phyloP scores from a whole-genome alignment of 2,888 invertebrate genomes.

The Tanytarsus gracilentus region DNA sequence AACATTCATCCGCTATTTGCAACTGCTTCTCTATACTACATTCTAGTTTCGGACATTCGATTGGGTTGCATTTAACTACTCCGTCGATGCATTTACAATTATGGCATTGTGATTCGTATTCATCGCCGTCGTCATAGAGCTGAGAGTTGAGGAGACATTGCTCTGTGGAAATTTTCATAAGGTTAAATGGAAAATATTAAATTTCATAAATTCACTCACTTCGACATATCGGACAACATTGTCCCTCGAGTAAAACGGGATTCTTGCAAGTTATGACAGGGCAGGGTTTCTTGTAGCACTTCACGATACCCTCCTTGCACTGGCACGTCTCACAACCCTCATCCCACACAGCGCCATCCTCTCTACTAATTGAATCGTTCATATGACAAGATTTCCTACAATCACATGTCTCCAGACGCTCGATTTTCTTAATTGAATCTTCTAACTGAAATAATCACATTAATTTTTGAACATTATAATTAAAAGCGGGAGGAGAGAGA shows the following conservation, averaged over 20 bases:
- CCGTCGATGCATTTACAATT: conserved; percentile 78
- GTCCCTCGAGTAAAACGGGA: conserved; percentile 66
- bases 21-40: conserved; percentile 71
- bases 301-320: conserved; percentile 81
- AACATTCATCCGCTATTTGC: conserved; percentile 76
- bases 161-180: conserved; percentile 43
- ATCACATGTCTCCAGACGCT: conserved; percentile 77
- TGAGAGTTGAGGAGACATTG: conserved; percentile 60
- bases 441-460: conserved; percentile 54
- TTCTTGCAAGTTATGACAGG: conserved; percentile 67
- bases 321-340: conserved; percentile 78
- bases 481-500: not conserved
- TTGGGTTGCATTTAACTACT: conserved; percentile 66
- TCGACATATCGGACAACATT: conserved; percentile 79
- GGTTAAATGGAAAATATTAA: not conserved
- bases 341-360: conserved; percentile 79
- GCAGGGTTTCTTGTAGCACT: conserved; percentile 76
- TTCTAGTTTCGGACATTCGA: conserved; percentile 65
- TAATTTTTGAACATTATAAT: too few relatives aligned
- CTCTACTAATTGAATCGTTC: conserved; percentile 63
- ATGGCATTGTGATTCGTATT: conserved; percentile 61
- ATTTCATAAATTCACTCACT: conserved; percentile 55
- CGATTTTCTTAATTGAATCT: conserved; percentile 40
- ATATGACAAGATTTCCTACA: conserved; percentile 80
- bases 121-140: conserved; percentile 72